Base-by-base conservation (phyloP, 2,888 invertebrate species). In the Emmelina monodactyla region DNA sequence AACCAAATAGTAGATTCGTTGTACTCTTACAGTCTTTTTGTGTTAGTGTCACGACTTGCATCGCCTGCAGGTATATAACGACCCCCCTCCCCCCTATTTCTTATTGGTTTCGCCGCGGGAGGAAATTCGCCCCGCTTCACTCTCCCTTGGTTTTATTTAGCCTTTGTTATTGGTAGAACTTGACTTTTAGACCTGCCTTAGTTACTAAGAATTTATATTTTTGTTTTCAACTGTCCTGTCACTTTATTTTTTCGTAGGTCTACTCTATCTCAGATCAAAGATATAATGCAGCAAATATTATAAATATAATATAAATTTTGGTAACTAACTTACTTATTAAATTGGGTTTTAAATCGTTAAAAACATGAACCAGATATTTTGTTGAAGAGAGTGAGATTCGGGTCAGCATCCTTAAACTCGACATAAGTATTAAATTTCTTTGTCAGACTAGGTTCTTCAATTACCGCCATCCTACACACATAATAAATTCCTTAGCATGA, bases 21-120 rank as follows among this genome's bases (percentile, higher is more conserved):
- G 53, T 40, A 32, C 33, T 39, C 44, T 51, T 46, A 51, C 54
- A 50, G 49, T 48, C 51, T 62, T 57, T 57, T 61, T 22, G 33
- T 66, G 59, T 66, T 67, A 63, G n/a, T 51, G 55, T n/a, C 58
- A 51, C 53, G 54, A 53, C 50, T 55, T 53, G 58, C 57, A 58
- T 53, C 51, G 47, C 52, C 59, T 64, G 66, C 72, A 73, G 72
- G 76, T 78, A 75, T 64, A 71, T 72, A 63, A 52, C 52, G 58
- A 55, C 53, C 51, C 56, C 55, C 52, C 53, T 54, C 53, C 51
- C 56, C 55, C 52, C 53, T 67, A 61, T 67, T 67, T 69, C 62
- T 61, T 62, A 55, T 66, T 70, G 60, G 50, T 58, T 64, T 65
- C 55, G 58, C 54, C 43, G 54, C 48, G 52, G 52, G 47, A 55